Evolutionary conservation across 2,888 invertebrate species (phyloP).

Genomic region (Cheilosia urbana): DNA sequence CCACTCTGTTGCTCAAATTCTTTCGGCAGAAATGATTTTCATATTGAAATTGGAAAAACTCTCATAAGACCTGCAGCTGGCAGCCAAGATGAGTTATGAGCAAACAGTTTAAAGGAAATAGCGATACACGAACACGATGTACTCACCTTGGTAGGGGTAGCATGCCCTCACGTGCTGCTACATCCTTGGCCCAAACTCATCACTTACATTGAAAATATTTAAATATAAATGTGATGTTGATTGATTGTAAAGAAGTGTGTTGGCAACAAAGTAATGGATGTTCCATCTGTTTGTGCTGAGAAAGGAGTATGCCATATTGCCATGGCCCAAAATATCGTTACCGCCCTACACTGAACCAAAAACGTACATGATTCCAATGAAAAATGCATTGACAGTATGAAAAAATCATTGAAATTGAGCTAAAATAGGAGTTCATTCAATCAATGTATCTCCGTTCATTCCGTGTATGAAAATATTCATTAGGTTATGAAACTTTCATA

Average conservation of each 20-base stretch:
- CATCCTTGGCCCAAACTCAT: constrained; percentile 27
- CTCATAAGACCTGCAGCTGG: constrained; percentile 49
- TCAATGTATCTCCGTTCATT: too few relatives aligned
- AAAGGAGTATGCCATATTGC: not conserved
- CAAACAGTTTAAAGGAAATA: constrained; percentile 12
- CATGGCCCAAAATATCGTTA: too few relatives aligned
- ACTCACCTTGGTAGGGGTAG: not conserved
- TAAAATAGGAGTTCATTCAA: too few relatives aligned
- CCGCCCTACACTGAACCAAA: too few relatives aligned
- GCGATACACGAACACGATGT: constrained; percentile 2
- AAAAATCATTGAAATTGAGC: too few relatives aligned
- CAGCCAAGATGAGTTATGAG: constrained; percentile 65
- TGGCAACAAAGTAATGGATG: constrained; percentile 10
- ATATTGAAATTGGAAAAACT: constrained; percentile 68
- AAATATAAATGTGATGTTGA: constrained; percentile 41
- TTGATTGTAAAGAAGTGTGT: constrained; percentile 25
- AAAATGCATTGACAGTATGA: too few relatives aligned
- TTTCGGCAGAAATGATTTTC: constrained; percentile 45
- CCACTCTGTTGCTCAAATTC: constrained; percentile 40
- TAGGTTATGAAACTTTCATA: too few relatives aligned
- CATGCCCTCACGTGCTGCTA: not conserved
- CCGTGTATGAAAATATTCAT: too few relatives aligned
- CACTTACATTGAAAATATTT: constrained; percentile 38
- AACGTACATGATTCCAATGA: too few relatives aligned
- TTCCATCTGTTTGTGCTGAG: not conserved